Conservation (phyloP, 2,797 vertebrate genomes). For the Numenius phaeopus region DNA sequence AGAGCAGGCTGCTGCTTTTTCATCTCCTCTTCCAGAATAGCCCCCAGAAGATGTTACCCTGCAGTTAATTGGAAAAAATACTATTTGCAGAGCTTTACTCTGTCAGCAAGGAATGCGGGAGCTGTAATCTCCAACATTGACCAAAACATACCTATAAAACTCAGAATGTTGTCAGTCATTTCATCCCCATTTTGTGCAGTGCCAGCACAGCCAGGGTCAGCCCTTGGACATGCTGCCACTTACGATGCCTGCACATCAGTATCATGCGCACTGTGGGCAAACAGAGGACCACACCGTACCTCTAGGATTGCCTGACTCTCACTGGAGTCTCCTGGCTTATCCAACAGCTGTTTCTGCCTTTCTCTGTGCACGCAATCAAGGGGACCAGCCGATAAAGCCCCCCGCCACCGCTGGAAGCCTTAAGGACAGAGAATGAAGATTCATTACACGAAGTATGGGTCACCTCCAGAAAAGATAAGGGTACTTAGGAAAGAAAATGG, state of each 20-base stretch:
- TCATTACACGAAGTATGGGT: neutral
- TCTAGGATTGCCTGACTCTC: neutral
- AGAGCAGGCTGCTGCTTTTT: neutral
- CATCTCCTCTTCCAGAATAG: neutral
- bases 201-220: neutral
- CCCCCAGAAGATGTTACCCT: neutral
- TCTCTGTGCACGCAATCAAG: neutral
- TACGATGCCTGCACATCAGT: neutral
- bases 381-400: neutral
- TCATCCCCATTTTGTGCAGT: neutral
- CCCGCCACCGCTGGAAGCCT: neutral
- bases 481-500: neutral
- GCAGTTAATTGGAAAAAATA: neutral
- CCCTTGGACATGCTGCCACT: neutral
- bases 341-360: neutral
- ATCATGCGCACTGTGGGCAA: neutral
- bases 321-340: neutral
- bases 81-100: neutral
- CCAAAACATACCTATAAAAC: neutral
- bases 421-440: neutral
- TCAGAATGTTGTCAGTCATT: neutral
- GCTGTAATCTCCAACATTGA: neutral
- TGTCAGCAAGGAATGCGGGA: neutral
- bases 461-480: neutral
- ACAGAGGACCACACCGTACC: neutral